Evolutionary conservation across 2,113 vertebrate genomes (phyloP).

Genomic region (Stegastes partitus): DNA sequence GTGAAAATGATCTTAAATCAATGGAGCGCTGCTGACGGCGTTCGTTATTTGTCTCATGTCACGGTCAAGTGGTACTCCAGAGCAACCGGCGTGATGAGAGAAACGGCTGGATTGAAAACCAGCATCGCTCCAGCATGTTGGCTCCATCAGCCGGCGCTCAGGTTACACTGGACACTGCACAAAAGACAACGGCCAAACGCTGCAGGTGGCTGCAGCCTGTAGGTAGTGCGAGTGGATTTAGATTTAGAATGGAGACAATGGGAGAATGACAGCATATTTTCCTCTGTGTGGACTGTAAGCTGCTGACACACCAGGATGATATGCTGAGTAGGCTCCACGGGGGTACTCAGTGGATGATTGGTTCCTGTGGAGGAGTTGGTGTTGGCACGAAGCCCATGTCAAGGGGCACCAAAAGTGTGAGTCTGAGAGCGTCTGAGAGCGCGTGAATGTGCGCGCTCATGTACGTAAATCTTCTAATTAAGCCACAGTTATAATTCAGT

Average conservation of each 20-base stretch:
- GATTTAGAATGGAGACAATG: constrained; percentile 20
- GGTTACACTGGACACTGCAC: constrained; percentile 30
- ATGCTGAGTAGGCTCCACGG: constrained; percentile 54
- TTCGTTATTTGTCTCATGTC: constrained; percentile 25
- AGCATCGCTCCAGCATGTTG: neutral
- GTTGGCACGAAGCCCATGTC: constrained; percentile 43
- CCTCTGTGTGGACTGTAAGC: constrained; percentile 29
- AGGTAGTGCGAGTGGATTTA: constrained; percentile 14
- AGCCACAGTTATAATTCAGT: constrained; percentile 2
- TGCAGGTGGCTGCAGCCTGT: constrained; percentile 2
- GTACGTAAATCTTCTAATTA: constrained; percentile 1
- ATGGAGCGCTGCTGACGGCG: neutral
- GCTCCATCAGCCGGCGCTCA: neutral
- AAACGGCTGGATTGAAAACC: neutral
- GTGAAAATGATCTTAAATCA: constrained; percentile 13
- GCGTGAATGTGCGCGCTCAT: neutral
- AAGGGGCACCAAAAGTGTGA: constrained; percentile 16
- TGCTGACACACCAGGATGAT: constrained; percentile 61
- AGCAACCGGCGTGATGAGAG: constrained; percentile 12
- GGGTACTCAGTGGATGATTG: constrained; percentile 50
- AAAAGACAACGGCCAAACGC: constrained; percentile 9
- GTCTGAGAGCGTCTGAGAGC: constrained; percentile 9
- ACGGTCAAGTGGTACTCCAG: constrained; percentile 44
- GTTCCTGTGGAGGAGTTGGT: constrained; percentile 52
- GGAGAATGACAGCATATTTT: constrained; percentile 40